Conservation (phyloP, 2,113 vertebrate species). For the Syrmaticus mikado region DNA sequence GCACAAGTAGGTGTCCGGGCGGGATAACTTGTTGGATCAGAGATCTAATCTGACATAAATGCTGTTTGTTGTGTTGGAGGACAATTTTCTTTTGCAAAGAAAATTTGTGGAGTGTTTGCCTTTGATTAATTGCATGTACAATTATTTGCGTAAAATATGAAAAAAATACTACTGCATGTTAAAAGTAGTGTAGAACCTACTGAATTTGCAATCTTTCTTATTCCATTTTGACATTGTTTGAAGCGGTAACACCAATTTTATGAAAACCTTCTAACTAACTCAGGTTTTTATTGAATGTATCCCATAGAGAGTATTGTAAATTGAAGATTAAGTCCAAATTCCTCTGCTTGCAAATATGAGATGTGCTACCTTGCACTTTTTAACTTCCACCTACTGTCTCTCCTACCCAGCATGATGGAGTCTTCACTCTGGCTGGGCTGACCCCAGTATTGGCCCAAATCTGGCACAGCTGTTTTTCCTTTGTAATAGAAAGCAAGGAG, state of each 20-base stretch:
- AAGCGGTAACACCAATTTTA: not conserved
- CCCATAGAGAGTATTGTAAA: not conserved
- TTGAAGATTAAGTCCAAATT: not conserved
- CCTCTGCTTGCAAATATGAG: not conserved
- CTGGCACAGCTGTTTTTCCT: not conserved
- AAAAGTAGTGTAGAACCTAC: not conserved
- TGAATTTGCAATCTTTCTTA: not conserved
- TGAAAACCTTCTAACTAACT: not conserved
- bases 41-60: not conserved
- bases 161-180: not conserved
- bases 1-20: too few relatives aligned
- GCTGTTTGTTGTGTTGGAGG: not conserved
- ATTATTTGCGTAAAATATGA: constrained; percentile 25
- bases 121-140: not conserved
- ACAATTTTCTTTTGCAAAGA: not conserved
- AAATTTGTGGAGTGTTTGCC: not conserved
- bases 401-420: not conserved
- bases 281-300: not conserved
- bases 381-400: not conserved
- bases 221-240: not conserved
- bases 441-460: not conserved
- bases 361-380: not conserved
- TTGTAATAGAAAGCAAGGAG: not conserved
- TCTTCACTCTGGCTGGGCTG: not conserved
- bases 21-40: not conserved